phyloP scores from a whole-genome alignment of 2,113 vertebrate species.

The Dendrocopos noguchii region DNA sequence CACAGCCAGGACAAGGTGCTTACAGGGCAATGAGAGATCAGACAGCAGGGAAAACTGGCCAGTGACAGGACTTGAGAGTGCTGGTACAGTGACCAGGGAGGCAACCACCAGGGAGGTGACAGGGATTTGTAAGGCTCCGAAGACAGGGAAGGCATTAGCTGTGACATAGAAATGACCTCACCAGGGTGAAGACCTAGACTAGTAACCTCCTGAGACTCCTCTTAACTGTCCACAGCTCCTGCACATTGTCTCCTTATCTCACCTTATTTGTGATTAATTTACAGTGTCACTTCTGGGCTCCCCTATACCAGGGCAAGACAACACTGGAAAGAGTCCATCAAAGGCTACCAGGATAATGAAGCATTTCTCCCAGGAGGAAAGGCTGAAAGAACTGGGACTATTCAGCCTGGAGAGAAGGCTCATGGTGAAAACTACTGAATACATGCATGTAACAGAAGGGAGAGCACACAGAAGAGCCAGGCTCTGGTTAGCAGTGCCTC shows the following conservation, averaged over 20 bases:
- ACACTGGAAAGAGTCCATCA: neutral
- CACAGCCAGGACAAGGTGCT: neutral
- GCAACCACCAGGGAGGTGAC: neutral
- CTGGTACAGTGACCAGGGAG: neutral
- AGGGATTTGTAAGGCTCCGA: neutral
- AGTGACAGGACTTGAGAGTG: neutral
- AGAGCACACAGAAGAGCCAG: neutral
- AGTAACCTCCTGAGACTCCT: neutral
- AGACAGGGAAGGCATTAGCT: accelerated
- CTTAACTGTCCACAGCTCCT: neutral
- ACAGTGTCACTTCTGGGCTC: neutral
- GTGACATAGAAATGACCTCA: neutral
- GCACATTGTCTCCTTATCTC: neutral
- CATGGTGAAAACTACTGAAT: neutral
- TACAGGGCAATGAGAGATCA: neutral
- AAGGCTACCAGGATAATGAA: neutral
- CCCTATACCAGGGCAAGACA: neutral
- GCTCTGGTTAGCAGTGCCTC: neutral
- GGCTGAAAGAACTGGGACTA: neutral
- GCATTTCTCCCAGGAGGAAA: neutral
- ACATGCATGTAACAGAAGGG: neutral
- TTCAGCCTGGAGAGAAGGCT: neutral
- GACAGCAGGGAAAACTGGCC: neutral
- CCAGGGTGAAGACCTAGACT: neutral
- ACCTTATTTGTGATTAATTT: neutral